Conservation (phyloP, 2,797 vertebrate genomes). For the Syngnathus rostellatus region DNA sequence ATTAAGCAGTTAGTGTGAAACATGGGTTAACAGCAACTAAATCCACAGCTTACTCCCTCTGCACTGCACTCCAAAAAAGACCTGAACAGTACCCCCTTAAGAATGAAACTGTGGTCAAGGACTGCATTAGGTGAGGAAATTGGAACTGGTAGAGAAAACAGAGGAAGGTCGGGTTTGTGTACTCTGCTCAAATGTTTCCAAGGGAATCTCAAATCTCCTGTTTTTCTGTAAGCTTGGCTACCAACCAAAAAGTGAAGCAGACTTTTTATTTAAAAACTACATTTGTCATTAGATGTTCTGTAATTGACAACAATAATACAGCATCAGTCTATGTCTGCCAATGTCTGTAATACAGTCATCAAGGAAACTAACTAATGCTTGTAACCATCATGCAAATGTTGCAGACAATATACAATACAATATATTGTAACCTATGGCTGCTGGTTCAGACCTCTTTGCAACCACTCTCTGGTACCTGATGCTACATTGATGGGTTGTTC, state of each 20-base stretch:
- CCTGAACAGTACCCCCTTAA: conserved; percentile 20
- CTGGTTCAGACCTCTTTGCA: conserved; percentile 47
- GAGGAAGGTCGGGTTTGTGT: conserved; percentile 20
- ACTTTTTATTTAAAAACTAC: background rate
- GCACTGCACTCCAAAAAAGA: conserved; percentile 14
- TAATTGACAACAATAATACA: background rate
- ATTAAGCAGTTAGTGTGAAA: conserved; percentile 74
- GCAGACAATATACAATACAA: background rate
- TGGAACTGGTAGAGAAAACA: conserved; percentile 23
- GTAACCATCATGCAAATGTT: conserved; percentile 18
- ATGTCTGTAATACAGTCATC: background rate
- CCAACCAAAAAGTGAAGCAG: background rate
- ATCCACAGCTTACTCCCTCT: conserved; percentile 20
- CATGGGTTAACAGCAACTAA: conserved; percentile 68
- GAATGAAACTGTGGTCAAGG: conserved; percentile 12
- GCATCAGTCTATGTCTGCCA: background rate
- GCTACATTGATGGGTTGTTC: conserved; percentile 53
- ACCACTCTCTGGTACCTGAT: conserved; percentile 48
- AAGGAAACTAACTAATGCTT: conserved; percentile 17
- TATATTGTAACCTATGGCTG: conserved; percentile 4
- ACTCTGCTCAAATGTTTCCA: conserved; percentile 21
- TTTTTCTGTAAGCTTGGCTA: background rate
- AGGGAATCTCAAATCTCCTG: background rate
- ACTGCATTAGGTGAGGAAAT: conserved; percentile 33
- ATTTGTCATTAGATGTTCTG: background rate